phyloP scores from a whole-genome alignment of 2,888 invertebrate genomes.

The Platycheirus rosarum region DNA sequence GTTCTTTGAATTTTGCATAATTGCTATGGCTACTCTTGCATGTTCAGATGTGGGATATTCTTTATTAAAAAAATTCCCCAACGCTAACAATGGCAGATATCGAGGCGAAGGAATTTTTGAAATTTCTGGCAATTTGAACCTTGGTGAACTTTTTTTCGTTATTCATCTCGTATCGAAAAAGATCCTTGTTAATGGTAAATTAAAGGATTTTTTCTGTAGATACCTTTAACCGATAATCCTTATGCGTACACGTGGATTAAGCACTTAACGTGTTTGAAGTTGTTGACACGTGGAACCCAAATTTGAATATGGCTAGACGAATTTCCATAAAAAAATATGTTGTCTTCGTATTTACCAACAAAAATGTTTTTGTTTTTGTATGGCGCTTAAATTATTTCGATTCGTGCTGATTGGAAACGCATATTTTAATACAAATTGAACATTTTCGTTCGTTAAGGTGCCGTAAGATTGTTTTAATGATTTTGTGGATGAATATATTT shows the following conservation, averaged over 20 bases:
- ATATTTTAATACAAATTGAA: constrained; percentile 2
- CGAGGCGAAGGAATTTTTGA: too few species aligned
- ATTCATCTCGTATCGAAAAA: too few species aligned
- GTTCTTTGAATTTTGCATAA: constrained; percentile 15
- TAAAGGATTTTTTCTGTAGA: background rate
- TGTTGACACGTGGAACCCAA: constrained; percentile 9
- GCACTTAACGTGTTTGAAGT: constrained; percentile 1
- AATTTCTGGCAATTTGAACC: too few species aligned
- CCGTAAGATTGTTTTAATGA: background rate
- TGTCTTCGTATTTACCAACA: background rate
- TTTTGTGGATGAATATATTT: too few species aligned
- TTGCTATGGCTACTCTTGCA: constrained; percentile 13
- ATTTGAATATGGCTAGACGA: constrained; percentile 18
- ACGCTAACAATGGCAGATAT: too few species aligned
- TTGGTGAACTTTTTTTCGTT: too few species aligned
- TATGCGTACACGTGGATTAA: background rate
- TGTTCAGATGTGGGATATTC: constrained; percentile 1
- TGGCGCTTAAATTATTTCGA: background rate
- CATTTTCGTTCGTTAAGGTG: background rate
- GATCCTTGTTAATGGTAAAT: too few species aligned
- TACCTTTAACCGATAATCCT: background rate
- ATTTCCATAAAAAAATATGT: background rate
- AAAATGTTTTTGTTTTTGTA: background rate
- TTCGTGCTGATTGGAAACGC: background rate
- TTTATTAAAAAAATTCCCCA: constrained; percentile 2